Evolutionary conservation across 2,113 vertebrate species (phyloP).

Genomic region (Coryphaenoides rupestris): DNA sequence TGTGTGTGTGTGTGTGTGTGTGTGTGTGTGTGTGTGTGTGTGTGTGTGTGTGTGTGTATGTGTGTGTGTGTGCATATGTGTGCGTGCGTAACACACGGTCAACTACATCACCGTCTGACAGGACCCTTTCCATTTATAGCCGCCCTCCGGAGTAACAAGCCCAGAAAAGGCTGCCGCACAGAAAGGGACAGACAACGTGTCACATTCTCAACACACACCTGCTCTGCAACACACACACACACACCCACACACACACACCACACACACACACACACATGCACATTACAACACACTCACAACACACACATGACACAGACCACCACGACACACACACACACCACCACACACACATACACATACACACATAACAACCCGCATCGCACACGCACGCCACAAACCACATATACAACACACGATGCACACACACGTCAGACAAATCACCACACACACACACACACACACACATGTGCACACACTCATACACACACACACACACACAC

Average conservation of each 20-base stretch:
- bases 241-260: constrained; percentile 11
- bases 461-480: too few species aligned
- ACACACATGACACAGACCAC: constrained; percentile 1
- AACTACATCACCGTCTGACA: constrained; percentile 71
- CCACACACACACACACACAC: too few species aligned
- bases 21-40: too few species aligned
- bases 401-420: neutral
- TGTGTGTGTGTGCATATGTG: constrained; percentile 22
- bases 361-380: constrained; percentile 3
- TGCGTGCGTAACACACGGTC: constrained; percentile 32
- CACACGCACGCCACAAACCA: neutral
- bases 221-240: constrained; percentile 28
- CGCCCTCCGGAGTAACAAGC: constrained; percentile 64
- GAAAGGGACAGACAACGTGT: constrained; percentile 45
- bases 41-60: constrained; percentile 6
- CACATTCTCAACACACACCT: constrained; percentile 54
- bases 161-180: constrained; percentile 73
- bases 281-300: constrained; percentile 7
- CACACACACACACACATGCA: constrained; percentile 12
- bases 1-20: too few species aligned
- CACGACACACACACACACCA: constrained; percentile 9
- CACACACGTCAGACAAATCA: too few species aligned
- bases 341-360: neutral
- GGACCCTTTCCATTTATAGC: constrained; percentile 72
- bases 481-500: too few species aligned